Percentiles rank a stretch among this genome's conserved stretches.
Evolutionary conservation across 1,140 invertebrate genomes (phyloP).

Genomic region (Aricia agestis): DNA sequence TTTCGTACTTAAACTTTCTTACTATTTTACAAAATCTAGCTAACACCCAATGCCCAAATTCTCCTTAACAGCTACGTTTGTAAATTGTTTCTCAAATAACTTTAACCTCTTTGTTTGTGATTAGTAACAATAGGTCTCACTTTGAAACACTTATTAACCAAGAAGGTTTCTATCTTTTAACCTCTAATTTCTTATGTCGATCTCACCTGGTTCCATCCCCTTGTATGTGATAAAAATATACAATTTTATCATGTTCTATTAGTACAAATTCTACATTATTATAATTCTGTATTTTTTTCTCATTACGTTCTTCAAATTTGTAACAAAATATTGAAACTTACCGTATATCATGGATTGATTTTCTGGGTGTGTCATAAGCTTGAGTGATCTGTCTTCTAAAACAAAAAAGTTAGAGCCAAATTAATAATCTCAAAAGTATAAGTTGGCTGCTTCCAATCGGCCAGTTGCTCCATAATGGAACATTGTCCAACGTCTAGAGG

Average conservation of each 20-base stretch:
- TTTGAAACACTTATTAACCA: too few species aligned
- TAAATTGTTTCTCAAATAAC: too few species aligned
- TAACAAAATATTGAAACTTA: slow-evolving; percentile 73
- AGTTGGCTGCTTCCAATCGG: too few species aligned
- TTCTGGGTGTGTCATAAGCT: slow-evolving; percentile 84
- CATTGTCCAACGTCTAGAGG: too few species aligned
- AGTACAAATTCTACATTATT: not conserved
- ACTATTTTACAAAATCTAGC: too few species aligned
- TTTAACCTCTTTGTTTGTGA: too few species aligned
- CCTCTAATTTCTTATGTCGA: not conserved
- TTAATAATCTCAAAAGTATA: not conserved
- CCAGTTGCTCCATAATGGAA: too few species aligned
- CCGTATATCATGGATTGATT: slow-evolving; percentile 88
- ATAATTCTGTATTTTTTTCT: not conserved
- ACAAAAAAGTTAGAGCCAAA: not conserved
- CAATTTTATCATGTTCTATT: not conserved
- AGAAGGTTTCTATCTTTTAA: not conserved
- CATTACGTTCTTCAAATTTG: not conserved
- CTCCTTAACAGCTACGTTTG: too few species aligned
- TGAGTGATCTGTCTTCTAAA: slow-evolving; percentile 60
- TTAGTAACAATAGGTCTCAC: too few species aligned
- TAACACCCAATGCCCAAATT: too few species aligned
- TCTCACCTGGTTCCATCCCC: slow-evolving; percentile 19
- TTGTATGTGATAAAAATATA: slow-evolving; percentile 17
- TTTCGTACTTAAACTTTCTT: too few species aligned